Conservation (phyloP, 2,797 vertebrate genomes). For the Acridotheres tristis region DNA sequence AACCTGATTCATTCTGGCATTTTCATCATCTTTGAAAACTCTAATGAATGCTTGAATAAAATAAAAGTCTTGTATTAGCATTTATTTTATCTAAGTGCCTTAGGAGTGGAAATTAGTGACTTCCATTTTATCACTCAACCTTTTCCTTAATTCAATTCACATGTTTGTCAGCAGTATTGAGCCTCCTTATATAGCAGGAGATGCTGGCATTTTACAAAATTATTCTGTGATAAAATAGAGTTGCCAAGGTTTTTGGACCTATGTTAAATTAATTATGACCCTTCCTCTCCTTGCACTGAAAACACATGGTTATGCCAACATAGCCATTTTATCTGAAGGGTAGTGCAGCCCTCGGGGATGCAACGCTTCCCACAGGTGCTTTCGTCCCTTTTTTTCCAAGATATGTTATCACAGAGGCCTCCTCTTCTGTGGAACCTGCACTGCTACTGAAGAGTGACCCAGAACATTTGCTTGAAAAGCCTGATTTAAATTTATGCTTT, state of each 20-base stretch:
- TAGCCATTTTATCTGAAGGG: background rate
- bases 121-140: background rate
- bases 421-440: background rate
- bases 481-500: background rate
- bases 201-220: background rate
- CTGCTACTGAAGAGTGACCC: background rate
- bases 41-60: conserved; percentile 20
- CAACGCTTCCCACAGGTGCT: background rate
- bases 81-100: conserved; percentile 4
- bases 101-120: background rate
- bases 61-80: background rate
- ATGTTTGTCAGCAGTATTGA: background rate
- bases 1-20: background rate
- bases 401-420: background rate
- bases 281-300: background rate
- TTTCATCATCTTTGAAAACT: conserved; percentile 4
- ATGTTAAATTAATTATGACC: background rate
- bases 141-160: conserved; percentile 6
- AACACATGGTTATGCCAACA: background rate
- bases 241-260: background rate
- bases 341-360: background rate
- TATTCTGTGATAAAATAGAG: background rate
- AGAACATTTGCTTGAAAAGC: background rate
- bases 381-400: background rate
- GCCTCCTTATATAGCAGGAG: background rate